phyloP scores from a whole-genome alignment of 2,113 vertebrate species.

The Paradoxurus hermaphroditus region DNA sequence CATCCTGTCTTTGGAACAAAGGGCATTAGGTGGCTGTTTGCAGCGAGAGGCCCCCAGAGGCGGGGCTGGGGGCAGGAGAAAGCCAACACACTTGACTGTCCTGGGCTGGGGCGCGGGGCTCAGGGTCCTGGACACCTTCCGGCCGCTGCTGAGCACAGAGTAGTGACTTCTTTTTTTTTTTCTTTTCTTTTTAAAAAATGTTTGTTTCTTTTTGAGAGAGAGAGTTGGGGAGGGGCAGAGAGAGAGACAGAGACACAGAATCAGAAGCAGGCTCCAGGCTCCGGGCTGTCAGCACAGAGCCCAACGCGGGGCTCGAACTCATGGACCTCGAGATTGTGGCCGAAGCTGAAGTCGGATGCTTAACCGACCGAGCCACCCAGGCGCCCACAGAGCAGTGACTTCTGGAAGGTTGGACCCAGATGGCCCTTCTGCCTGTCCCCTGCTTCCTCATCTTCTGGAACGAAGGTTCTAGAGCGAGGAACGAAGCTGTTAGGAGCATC shows the following conservation, averaged over 20 bases:
- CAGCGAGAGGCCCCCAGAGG: not conserved
- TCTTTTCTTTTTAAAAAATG: not conserved
- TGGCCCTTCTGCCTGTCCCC: not conserved
- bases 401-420: not conserved
- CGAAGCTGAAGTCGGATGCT: no score
- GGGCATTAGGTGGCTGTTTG: not conserved
- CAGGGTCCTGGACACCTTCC: not conserved
- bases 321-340: no score
- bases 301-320: no score
- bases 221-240: no score
- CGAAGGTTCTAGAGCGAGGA: not conserved
- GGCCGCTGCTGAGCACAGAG: not conserved
- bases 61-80: not conserved
- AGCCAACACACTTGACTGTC: not conserved
- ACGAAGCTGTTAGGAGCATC: not conserved
- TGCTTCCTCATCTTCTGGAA: not conserved
- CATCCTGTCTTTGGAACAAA: not conserved
- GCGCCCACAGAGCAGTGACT: not conserved
- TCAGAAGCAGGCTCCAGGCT: no score
- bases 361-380: no score
- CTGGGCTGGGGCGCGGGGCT: rapidly evolving
- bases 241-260: no score
- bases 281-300: no score
- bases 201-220: no score
- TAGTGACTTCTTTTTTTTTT: not conserved